phyloP scores from a whole-genome alignment of 2,113 vertebrate genomes.

The Jaculus jaculus region DNA sequence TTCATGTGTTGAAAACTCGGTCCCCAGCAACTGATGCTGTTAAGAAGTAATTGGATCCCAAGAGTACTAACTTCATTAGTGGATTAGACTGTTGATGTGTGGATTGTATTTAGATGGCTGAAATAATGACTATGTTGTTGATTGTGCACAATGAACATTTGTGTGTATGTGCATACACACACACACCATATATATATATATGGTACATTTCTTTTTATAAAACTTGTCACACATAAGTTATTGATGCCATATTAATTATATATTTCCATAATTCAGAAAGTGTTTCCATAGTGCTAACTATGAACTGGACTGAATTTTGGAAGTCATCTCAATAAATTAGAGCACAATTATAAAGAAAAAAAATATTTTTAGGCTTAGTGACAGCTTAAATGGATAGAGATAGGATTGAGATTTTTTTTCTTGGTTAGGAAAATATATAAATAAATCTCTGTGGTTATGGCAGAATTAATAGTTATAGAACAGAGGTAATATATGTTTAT shows the following conservation, averaged over 20 bases:
- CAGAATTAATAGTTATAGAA: not conserved
- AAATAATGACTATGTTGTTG: not conserved
- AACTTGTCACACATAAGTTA: not conserved
- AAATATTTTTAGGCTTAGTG: not conserved
- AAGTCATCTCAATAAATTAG: not conserved
- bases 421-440: slow-evolving; percentile 5
- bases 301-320: not conserved
- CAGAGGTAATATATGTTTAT: not conserved
- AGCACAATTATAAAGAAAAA: not conserved
- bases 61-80: too few relatives aligned
- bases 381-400: not conserved
- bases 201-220: not conserved
- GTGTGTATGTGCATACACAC: not conserved
- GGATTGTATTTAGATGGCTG: not conserved
- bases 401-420: not conserved
- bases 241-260: not conserved
- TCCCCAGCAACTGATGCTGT: too few relatives aligned
- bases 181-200: not conserved
- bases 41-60: too few relatives aligned
- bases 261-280: not conserved
- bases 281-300: not conserved
- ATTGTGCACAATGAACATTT: not conserved
- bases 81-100: too few relatives aligned
- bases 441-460: not conserved
- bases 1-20: too few relatives aligned